Base-by-base conservation (phyloP, 2,888 invertebrate species). In the Notodonta dromedarius region DNA sequence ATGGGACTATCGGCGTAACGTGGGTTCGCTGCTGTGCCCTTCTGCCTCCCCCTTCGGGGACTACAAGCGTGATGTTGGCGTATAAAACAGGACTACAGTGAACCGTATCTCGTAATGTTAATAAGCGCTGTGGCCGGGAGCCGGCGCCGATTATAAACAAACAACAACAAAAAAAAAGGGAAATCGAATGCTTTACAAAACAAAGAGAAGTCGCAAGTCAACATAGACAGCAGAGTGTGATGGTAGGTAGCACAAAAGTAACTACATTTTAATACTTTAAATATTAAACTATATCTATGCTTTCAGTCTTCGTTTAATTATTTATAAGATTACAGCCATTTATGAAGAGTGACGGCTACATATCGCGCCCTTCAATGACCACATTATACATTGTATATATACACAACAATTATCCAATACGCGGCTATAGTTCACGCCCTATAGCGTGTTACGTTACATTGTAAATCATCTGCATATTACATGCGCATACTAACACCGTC, bases 251-350 rank as follows among this genome's bases (percentile, higher is more conserved):
- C 79, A 84, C 79, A 84, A 69, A 69, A 69, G 84, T 81, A 81
- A 79, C 84, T 88, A 86, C 82, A 82, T 82, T 80, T 84, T 83
- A 88, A 88, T 88, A 88, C 87, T 88, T 90, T 88, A 85, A 89
- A 87, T 89, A 90, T 90, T 88, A 91, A 82, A 85, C 87, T 91
- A 92, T 90, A 90, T 84, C 91, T 92, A 92, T 87, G 82, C 91
- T 87, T 71, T 93, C 93, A 93, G 93, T 93, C 93, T 93, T 93
- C 88, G 84, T 90, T 91, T 90, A 87, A 87, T 91, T 90, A 91
- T 89, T 88, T 84, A 72, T 72, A 76, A 82, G 68, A 85, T 87
- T 86, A 89, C 90, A 89, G 89, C 87, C 87, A 87, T 83, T 82
- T 82, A 82, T 83, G 81, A 83, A 85, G 83, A 83, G 78, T 78